These are phyloP conservation scores for Epirrita christyi DNA, from an alignment of 2,888 invertebrate species.

Conservation along the genomic window DNA sequence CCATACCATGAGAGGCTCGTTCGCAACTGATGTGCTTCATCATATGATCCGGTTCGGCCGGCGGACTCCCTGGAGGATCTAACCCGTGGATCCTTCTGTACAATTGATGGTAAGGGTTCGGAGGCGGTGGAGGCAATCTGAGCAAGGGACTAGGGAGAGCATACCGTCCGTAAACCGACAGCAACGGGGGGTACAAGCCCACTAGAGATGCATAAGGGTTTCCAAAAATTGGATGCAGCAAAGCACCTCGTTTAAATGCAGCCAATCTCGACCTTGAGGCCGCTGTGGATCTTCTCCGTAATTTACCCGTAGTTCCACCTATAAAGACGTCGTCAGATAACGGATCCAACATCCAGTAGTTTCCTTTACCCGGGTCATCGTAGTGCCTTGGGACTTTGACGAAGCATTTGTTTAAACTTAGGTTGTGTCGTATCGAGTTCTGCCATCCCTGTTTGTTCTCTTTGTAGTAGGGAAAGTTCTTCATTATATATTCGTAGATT, in stretches of 20 bases:
- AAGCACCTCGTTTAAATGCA: conserved; percentile 93
- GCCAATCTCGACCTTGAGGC: conserved; percentile 95
- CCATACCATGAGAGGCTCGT: conserved; percentile 1
- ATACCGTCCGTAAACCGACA: conserved; percentile 88
- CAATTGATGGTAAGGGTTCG: conserved; percentile 71
- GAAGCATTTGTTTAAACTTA: conserved; percentile 99
- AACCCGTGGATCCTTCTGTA: conserved; percentile 78
- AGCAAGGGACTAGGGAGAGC: conserved; percentile 80
- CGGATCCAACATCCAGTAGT: conserved; percentile 99
- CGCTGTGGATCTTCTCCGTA: conserved; percentile 95
- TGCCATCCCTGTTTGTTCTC: conserved; percentile 99
- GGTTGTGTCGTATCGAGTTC: conserved; percentile 98
- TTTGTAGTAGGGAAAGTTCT: conserved; percentile 98
- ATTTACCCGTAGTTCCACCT: conserved; percentile 98
- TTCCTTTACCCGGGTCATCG: conserved; percentile 99
- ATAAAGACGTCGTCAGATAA: conserved; percentile 99
- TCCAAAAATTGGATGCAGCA: conserved; percentile 86
- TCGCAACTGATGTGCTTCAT: conserved; percentile 84
- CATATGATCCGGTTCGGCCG: conserved; percentile 68
- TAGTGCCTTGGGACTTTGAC: conserved; percentile 98
- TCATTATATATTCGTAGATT: conserved; percentile 99
- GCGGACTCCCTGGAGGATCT: conserved; percentile 62
- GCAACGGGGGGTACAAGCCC: conserved; percentile 83
- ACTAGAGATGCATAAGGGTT: conserved; percentile 85
- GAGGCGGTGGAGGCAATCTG: conserved; percentile 76